Evolutionary conservation across 1,140 invertebrate species (phyloP).

Genomic region (honey bee (Apis mellifera)): Amel_HAv3.1 CM009946.2:821001-821500

Average conservation of each 20-base stretch:
- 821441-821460: neutral
- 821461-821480: neutral
- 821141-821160: no score
- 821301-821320: constrained; percentile 43
- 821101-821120: no score
- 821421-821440: neutral
- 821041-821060: constrained; percentile 22
- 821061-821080: neutral
- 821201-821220: no score
- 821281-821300: constrained; percentile 58
- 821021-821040: no score
- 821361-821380: neutral
- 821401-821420: neutral
- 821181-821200: no score
- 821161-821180: no score
- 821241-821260: constrained; percentile 19
- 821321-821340: constrained; percentile 12
- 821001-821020: no score
- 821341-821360: neutral
- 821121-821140: no score
- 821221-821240: neutral
- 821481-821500: neutral
- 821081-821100: constrained; percentile 23
- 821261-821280: constrained; percentile 56
- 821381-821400: no score